These are phyloP conservation scores for Daptonema setosum DNA, from an alignment of 2,888 invertebrate genomes.

Conservation along the genomic window DNA sequence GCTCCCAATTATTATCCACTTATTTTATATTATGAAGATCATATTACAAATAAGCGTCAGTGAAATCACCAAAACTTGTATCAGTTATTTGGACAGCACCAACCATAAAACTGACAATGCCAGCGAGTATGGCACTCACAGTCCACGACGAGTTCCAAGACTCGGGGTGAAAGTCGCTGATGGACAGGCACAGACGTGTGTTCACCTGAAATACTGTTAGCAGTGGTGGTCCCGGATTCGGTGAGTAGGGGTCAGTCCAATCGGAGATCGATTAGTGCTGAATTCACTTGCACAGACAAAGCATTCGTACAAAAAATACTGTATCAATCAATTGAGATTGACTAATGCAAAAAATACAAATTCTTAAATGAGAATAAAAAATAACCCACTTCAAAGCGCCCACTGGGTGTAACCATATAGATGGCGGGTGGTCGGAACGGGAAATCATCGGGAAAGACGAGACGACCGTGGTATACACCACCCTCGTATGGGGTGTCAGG, in stretches of 20 bases:
- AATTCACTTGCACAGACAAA: neutral
- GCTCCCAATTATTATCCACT: too few species aligned
- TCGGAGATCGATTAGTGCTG: too few species aligned
- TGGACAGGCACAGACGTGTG: neutral
- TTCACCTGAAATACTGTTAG: neutral
- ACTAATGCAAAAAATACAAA: slow-evolving; percentile 4
- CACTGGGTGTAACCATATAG: slow-evolving; percentile 11
- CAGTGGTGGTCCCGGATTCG: too few species aligned
- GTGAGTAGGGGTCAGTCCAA: too few species aligned
- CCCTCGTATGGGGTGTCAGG: slow-evolving; percentile 72
- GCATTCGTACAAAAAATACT: neutral
- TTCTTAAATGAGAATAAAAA: neutral
- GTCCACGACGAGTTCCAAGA: neutral
- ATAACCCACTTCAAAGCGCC: neutral
- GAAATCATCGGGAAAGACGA: slow-evolving; percentile 56
- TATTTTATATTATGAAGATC: too few species aligned
- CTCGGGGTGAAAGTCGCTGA: neutral
- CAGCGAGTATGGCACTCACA: neutral
- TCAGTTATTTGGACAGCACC: too few species aligned
- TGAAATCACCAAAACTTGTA: too few species aligned
- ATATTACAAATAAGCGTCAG: too few species aligned
- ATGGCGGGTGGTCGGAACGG: slow-evolving; percentile 25
- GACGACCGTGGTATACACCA: slow-evolving; percentile 73
- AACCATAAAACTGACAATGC: neutral
- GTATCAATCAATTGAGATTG: neutral